Evolutionary conservation across 2,113 vertebrate genomes (phyloP), one percentile per base, ranked within the genome.

Genomic region (Zapus hudsonius): DNA sequence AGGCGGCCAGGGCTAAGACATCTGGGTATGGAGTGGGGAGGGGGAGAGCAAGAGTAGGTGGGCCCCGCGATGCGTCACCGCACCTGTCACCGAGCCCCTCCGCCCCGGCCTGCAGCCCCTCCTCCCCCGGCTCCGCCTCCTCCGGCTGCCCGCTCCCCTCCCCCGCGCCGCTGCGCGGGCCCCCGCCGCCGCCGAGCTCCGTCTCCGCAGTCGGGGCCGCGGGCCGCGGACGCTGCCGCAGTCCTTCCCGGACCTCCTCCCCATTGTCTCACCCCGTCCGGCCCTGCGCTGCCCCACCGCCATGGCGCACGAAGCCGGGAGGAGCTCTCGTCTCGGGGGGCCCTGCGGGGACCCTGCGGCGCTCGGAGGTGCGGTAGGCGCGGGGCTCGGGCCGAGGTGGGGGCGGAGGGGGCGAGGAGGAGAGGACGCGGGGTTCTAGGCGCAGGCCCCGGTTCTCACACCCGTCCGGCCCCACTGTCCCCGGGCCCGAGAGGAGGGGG

Each of bases 281-380:
- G 75, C 75, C 55, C 84, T 81, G 80, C 63, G n/a, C 92, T 57
- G 83, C 87, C 90, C 83, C 63, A 38, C 91, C 29, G 38, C 95
- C 82, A 96, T 97, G 96, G 96, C 96, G 93, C 96, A 96, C 55
- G 96, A 97, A 94, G 84, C 86, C 80, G 94, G 92, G 90, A 95
- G 86, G 91, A 93, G 83, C 88, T 80, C 93, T 86, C 90, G 80
- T 90, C 95, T 96, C 31, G 87, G 92, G 89, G 96, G 93, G 4
- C 90, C 85, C 88, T 92, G 96, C 90, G 93, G 95, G 95, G 96
- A 96, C 86, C 76, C 93, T 20, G 88, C 95, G 78, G 94, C 96
- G 91, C 95, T 59, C 78, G 80, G 95, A 96, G 96, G 96, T 97
- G 96, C 96, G 95, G 95, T 96, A 96, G 96, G 95, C 52, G 92